A percentile compares a stretch with the other conserved stretches of the same genome.
Evolutionary conservation across 2,797 vertebrate genomes (phyloP).

Genomic region (Cossypha niveicapilla): DNA sequence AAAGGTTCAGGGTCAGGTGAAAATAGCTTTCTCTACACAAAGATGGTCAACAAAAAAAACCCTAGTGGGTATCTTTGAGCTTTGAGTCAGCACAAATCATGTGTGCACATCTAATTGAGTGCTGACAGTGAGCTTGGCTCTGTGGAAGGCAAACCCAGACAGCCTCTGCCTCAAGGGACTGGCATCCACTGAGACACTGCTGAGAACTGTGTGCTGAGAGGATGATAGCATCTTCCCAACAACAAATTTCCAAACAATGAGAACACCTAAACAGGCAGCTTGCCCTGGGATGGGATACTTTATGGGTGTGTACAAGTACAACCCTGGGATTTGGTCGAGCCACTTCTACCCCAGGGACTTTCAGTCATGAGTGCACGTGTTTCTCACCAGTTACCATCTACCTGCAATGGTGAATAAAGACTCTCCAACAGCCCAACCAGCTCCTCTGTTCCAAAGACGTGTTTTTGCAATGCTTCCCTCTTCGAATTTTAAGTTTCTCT

Average conservation of each 20-base stretch:
- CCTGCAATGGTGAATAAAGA: not conserved
- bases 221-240: not conserved
- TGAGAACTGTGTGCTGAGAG: not conserved
- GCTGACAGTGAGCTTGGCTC: not conserved
- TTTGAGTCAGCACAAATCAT: not conserved
- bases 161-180: conserved; percentile 27
- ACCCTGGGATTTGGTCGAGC: not conserved
- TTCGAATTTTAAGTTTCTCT: not conserved
- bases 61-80: not conserved
- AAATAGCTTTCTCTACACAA: not conserved
- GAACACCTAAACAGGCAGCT: not conserved
- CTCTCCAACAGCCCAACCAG: not conserved
- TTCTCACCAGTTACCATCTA: not conserved
- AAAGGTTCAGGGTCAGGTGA: not conserved
- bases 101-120: not conserved
- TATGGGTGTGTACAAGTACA: not conserved
- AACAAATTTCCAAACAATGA: conserved; percentile 27
- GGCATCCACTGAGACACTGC: not conserved
- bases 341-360: not conserved
- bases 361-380: rapidly evolving
- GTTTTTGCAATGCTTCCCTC: not conserved
- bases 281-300: not conserved
- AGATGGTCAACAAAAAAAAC: not conserved
- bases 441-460: not conserved
- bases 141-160: not conserved